A percentile compares a stretch with the other conserved stretches of the same genome.
These are phyloP conservation scores for Temnopleurus reevesii DNA, from an alignment of 53 echinoderm and acorn worm genomes.

Conservation along the genomic window DNA sequence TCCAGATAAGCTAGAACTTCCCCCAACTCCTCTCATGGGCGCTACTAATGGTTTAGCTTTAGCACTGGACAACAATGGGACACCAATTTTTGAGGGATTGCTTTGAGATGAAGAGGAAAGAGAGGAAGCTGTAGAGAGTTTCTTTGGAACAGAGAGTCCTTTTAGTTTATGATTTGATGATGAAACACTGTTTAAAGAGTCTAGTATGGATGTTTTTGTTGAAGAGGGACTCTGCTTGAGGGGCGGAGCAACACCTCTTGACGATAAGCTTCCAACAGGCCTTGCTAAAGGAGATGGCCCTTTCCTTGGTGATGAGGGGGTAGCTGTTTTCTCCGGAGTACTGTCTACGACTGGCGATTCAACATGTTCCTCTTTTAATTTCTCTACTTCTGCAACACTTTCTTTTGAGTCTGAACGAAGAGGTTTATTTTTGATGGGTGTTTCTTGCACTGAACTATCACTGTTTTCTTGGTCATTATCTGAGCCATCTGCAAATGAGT, in stretches of 20 bases:
- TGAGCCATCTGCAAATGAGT: slow-evolving; percentile 43
- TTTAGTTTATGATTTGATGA: slow-evolving; percentile 67
- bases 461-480: slow-evolving; percentile 36
- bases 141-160: slow-evolving; percentile 86
- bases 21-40: slow-evolving; percentile 50
- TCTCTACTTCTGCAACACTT: neutral
- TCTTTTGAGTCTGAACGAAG: neutral
- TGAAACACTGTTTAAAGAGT: slow-evolving; percentile 35
- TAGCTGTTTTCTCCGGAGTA: slow-evolving; percentile 11
- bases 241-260: slow-evolving; percentile 64
- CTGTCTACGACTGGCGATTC: slow-evolving; percentile 16
- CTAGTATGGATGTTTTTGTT: slow-evolving; percentile 71
- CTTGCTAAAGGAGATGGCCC: neutral
- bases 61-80: slow-evolving; percentile 52
- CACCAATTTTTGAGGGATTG: slow-evolving; percentile 61
- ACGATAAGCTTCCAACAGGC: neutral
- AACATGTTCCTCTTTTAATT: neutral
- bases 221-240: slow-evolving; percentile 61
- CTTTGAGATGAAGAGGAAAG: slow-evolving; percentile 24
- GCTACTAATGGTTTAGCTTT: slow-evolving; percentile 65
- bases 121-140: slow-evolving; percentile 51
- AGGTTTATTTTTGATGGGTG: neutral
- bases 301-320: neutral
- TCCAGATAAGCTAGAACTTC: neutral
- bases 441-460: slow-evolving; percentile 8